These are phyloP conservation scores for Scomber scombrus DNA, from an alignment of 2,113 vertebrate species.

Conservation along the genomic window DNA sequence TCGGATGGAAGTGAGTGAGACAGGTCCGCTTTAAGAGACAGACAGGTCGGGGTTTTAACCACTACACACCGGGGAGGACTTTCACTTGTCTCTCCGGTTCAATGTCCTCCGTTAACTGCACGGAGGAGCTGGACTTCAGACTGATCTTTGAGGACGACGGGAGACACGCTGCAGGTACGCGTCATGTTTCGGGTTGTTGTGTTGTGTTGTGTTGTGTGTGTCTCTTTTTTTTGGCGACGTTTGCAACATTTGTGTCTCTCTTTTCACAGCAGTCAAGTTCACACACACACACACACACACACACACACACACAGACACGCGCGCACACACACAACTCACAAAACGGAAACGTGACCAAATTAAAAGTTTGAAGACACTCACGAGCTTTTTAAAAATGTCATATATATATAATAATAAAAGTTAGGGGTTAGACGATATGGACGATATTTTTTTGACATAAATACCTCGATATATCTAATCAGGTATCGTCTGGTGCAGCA, in stretches of 20 bases:
- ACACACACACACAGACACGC: neutral
- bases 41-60: constrained; percentile 52
- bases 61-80: neutral
- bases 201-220: no score
- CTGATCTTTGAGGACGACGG: constrained; percentile 92
- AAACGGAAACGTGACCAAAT: no score
- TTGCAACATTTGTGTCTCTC: neutral
- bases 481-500: no score
- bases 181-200: neutral
- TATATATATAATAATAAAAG: no score
- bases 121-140: constrained; percentile 94
- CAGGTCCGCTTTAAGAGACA: constrained; percentile 41
- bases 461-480: no score
- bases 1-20: constrained; percentile 64
- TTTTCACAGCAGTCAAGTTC: neutral
- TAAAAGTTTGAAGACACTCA: no score
- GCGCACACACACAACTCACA: neutral
- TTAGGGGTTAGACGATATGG: no score
- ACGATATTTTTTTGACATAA: no score
- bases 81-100: constrained; percentile 64
- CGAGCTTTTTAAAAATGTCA: no score
- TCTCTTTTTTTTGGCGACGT: constrained; percentile 19
- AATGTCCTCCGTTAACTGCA: constrained; percentile 90
- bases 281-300: no score
- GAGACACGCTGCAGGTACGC: constrained; percentile 85